A percentile compares a stretch with the other conserved stretches of the same genome.
Conservation (phyloP, 1,140 invertebrate species). For the Drosophila paulistorum region DNA sequence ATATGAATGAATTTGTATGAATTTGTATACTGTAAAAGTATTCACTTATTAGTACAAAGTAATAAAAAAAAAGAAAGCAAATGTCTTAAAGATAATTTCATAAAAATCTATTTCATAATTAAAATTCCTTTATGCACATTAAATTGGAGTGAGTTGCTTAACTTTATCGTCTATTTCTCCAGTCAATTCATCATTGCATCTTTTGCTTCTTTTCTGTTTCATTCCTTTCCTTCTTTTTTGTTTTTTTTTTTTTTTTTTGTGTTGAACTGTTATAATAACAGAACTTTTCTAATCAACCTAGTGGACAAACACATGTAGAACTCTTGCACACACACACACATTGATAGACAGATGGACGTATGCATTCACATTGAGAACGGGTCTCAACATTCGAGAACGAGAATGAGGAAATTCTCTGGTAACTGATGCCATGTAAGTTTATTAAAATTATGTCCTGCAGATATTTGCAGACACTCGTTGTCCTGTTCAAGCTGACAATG, state of each 20-base stretch:
- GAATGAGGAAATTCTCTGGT: slow-evolving; percentile 1
- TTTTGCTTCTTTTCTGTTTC: not conserved
- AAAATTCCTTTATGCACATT: too few relatives aligned
- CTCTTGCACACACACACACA: not conserved
- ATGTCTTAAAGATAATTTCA: too few relatives aligned
- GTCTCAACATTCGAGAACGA: not conserved
- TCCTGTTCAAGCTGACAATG: slow-evolving; percentile 67
- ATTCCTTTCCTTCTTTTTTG: not conserved
- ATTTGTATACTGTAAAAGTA: too few relatives aligned
- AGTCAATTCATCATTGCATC: not conserved
- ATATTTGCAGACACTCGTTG: slow-evolving; percentile 58
- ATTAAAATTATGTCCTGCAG: slow-evolving; percentile 77
- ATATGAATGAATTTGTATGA: too few relatives aligned
- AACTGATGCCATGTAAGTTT: slow-evolving; percentile 62
- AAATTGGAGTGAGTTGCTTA: not conserved
- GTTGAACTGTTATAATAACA: slow-evolving; percentile 60
- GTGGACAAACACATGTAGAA: slow-evolving; percentile 33
- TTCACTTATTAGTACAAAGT: too few relatives aligned
- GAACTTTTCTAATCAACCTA: slow-evolving; percentile 74
- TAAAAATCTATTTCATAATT: too few relatives aligned
- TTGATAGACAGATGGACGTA: not conserved
- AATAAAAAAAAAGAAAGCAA: too few relatives aligned
- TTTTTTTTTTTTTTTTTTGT: not conserved
- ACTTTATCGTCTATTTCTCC: not conserved
- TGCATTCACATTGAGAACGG: too few relatives aligned